Evolutionary conservation across 35 echinoderm and acorn worm species (phyloP), one percentile per base, ranked within the genome.

Genomic region (Ptychodera flava): DNA sequence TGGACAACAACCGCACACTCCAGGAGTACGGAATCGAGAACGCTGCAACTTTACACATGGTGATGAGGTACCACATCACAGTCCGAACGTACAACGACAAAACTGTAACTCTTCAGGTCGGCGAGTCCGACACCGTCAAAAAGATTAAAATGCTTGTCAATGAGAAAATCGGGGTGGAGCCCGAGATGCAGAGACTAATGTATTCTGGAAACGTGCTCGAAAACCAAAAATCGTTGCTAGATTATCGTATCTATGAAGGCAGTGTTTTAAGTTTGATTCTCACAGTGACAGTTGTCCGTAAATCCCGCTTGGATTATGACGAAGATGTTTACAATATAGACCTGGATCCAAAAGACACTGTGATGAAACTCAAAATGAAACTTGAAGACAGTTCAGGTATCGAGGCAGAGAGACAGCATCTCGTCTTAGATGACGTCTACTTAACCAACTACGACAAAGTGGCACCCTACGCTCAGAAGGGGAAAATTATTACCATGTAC

Each of bases 241-340:
- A 90, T 75, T 90, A 90, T 37, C 82, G 78, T 35, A 83, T 90
- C 31, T 78, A 53, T 64, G 88, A 90, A 79, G 82, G 88, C 1
- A 84, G 38, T 14, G 32, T 75, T 22, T 37, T 90, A 16, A 77
- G 37, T 78, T 29, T 90, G 0, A 77, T 81, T 6, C 83, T 34
- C 16, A 16, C 83, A 2, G 34, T 90, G 2, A 82, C 82, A 1
- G 29, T 90, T 2, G 28, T 84, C 27, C 38, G 78, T 15, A 52
- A 90, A 80, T 81, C 88, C 45, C 45, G 45, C 6, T 22, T 64
- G 22, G 45, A 64, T 64, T 64, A 12, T 78, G 83, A 31, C 16
- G 79, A 35, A 31, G 88, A 90, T 31, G 36, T 32, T 16, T 78
- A 84, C 31, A 78, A 82, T 0, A 33, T 90, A 15, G 35, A 82